Conservation (phyloP, 2,797 vertebrate genomes). For the Sardinella longiceps region DNA sequence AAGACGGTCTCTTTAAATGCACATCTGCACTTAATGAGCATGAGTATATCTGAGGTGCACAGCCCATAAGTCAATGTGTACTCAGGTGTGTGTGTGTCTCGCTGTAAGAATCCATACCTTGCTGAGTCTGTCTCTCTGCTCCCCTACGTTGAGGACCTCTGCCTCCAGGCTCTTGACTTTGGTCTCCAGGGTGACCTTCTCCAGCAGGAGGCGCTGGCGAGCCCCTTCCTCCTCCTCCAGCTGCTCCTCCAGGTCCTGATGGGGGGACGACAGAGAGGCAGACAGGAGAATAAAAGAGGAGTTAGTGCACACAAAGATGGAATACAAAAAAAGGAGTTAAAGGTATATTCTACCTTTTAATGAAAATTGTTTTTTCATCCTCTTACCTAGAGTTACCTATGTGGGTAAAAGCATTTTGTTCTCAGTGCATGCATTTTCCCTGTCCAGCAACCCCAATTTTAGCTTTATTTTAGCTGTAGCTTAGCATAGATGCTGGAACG, state of each 20-base stretch:
- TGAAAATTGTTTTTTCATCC: too few species aligned
- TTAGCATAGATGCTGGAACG: too few species aligned
- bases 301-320: too few species aligned
- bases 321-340: too few species aligned
- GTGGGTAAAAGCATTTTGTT: too few species aligned
- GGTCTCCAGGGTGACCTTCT: slow-evolving; percentile 86
- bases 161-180: slow-evolving; percentile 87
- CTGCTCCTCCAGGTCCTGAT: slow-evolving; percentile 87
- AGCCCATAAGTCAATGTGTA: too few species aligned
- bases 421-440: too few species aligned
- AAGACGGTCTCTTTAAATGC: neutral
- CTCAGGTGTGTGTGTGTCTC: neutral
- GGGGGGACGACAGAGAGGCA: neutral
- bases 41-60: neutral
- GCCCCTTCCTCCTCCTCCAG: slow-evolving; percentile 88
- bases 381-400: too few species aligned
- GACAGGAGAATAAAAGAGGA: neutral
- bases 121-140: slow-evolving; percentile 83
- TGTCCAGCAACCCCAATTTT: too few species aligned
- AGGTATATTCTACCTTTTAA: too few species aligned
- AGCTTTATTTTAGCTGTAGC: too few species aligned
- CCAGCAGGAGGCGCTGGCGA: slow-evolving; percentile 88
- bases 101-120: slow-evolving; percentile 71
- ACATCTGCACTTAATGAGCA: neutral
- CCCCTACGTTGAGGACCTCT: slow-evolving; percentile 76